phyloP scores from a whole-genome alignment of 53 echinoderm and acorn worm genomes.

The Mesocentrotus franciscanus region DNA sequence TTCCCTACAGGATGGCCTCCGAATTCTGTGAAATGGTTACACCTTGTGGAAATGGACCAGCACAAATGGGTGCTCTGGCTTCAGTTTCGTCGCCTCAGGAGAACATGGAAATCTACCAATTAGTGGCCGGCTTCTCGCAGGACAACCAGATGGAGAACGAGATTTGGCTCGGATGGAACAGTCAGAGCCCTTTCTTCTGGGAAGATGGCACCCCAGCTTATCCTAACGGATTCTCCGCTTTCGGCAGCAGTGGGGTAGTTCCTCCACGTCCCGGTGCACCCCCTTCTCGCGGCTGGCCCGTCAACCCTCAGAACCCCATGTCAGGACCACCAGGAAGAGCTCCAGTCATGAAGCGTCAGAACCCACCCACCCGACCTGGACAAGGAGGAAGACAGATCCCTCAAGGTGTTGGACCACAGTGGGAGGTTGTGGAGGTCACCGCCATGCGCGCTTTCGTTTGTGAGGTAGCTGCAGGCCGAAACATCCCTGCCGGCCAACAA shows the following conservation, averaged over 20 bases:
- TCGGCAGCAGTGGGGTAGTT: neutral
- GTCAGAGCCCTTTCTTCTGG: slow-evolving; percentile 54
- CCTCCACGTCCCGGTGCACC: neutral
- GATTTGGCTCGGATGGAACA: slow-evolving; percentile 65
- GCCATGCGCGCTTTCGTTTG: slow-evolving; percentile 64
- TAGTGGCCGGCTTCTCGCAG: slow-evolving; percentile 60
- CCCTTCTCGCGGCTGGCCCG: slow-evolving; percentile 1
- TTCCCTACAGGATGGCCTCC: slow-evolving; percentile 51
- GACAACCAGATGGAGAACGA: slow-evolving; percentile 76
- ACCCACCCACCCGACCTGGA: neutral
- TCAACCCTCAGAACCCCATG: neutral
- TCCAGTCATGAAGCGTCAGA: slow-evolving; percentile 42
- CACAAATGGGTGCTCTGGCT: slow-evolving; percentile 47
- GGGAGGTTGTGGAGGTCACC: slow-evolving; percentile 1
- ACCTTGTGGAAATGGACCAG: slow-evolving; percentile 58
- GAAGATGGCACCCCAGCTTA: slow-evolving; percentile 69
- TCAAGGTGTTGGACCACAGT: neutral
- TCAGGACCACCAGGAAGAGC: slow-evolving; percentile 41
- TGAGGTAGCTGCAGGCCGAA: slow-evolving; percentile 51
- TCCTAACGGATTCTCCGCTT: slow-evolving; percentile 58
- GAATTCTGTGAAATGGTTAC: slow-evolving; percentile 67
- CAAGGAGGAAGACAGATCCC: neutral
- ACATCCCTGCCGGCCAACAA: neutral
- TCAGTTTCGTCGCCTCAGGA: slow-evolving; percentile 24
- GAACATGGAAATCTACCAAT: slow-evolving; percentile 39